Percentiles rank a stretch among this genome's conserved stretches.
Evolutionary conservation across 2,113 vertebrate species (phyloP).

Genomic region (Trachemys scripta): DNA sequence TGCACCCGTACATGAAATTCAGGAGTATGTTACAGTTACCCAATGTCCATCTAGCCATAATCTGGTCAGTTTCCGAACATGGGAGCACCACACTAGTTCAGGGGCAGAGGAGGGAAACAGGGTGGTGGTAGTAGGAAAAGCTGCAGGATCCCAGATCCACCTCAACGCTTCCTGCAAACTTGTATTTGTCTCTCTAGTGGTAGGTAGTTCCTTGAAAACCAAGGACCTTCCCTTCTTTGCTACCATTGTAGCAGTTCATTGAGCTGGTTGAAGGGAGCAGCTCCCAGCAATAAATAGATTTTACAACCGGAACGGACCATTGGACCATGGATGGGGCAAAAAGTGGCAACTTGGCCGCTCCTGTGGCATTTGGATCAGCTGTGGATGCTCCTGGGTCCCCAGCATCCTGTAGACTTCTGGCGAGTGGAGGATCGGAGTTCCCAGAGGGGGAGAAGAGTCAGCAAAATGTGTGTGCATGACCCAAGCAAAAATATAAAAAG

Average conservation of each 20-base stretch:
- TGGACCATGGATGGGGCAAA: not conserved
- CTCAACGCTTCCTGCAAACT: not conserved
- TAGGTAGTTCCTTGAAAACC: not conserved
- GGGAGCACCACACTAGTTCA: not conserved
- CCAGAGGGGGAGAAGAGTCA: not conserved
- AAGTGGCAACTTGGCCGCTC: not conserved
- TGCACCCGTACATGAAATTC: not conserved
- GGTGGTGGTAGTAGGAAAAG: not conserved
- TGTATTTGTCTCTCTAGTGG: not conserved
- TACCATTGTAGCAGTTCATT: not conserved
- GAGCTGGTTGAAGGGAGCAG: not conserved
- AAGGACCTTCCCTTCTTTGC: not conserved
- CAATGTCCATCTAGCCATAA: not conserved
- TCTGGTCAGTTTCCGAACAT: not conserved
- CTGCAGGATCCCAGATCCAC: not conserved
- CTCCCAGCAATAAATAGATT: not conserved
- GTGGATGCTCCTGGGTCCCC: not conserved
- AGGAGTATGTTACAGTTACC: not conserved
- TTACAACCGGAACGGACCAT: not conserved
- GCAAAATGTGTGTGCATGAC: not conserved
- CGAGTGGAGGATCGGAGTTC: not conserved
- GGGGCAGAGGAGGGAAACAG: not conserved
- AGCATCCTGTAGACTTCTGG: not conserved
- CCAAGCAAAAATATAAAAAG: not conserved
- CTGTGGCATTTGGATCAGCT: not conserved